Evolutionary conservation across 2,113 vertebrate genomes (phyloP).

Genomic region (Aphyosemion australe): DNA sequence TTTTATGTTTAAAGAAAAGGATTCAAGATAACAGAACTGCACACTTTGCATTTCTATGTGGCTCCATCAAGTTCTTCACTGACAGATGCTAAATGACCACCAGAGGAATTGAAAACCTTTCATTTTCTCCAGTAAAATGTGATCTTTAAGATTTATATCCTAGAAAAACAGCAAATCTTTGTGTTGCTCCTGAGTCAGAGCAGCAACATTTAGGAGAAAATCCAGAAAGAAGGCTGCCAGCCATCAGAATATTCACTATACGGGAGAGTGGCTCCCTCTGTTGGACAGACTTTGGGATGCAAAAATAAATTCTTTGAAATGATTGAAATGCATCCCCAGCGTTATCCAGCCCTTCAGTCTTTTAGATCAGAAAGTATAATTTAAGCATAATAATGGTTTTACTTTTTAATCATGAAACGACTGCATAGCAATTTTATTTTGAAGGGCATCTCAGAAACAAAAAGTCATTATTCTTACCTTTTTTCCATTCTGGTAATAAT

Average conservation of each 20-base stretch:
- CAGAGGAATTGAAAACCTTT: slow-evolving; percentile 14
- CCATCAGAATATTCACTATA: not conserved
- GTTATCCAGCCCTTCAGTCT: too few species aligned
- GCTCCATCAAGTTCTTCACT: slow-evolving; percentile 27
- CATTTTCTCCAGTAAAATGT: not conserved
- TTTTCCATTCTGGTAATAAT: too few species aligned
- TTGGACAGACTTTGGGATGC: slow-evolving; percentile 29
- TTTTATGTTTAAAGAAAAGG: slow-evolving; percentile 3
- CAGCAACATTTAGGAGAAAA: slow-evolving; percentile 12
- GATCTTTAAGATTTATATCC: slow-evolving; percentile 3
- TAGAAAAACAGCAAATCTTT: slow-evolving; percentile 15
- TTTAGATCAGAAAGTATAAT: too few species aligned
- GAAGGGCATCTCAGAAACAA: too few species aligned
- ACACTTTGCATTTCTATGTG: slow-evolving; percentile 19
- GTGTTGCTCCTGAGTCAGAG: slow-evolving; percentile 13
- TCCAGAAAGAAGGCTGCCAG: not conserved
- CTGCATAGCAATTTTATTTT: too few species aligned
- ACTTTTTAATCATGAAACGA: too few species aligned
- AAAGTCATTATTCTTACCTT: too few species aligned
- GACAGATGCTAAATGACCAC: slow-evolving; percentile 9
- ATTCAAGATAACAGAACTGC: slow-evolving; percentile 8
- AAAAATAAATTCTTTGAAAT: slow-evolving; percentile 2
- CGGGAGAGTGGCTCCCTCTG: slow-evolving; percentile 62
- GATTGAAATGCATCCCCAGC: not conserved
- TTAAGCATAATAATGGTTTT: too few species aligned